These are phyloP conservation scores for Aurelia aurita complex sp. Pacific DNA, from an alignment of 30 jellyfish, hydroid and myxozoan species.

Conservation along the genomic window DNA sequence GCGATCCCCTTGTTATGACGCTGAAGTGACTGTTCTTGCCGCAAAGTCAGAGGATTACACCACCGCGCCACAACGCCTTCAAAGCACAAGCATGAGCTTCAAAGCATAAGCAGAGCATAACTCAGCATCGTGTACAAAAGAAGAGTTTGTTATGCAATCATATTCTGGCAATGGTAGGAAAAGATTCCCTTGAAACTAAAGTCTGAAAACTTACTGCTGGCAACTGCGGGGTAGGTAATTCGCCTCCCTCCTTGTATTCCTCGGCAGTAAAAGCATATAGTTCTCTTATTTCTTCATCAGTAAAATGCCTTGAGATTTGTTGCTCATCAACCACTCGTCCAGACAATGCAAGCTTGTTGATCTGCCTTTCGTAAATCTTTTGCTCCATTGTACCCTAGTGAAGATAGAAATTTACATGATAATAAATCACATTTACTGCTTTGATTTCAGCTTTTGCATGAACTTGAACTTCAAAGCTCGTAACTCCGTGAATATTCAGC, in stretches of 20 bases:
- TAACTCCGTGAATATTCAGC: too few relatives aligned
- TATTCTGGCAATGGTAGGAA: too few relatives aligned
- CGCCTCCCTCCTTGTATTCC: conserved; percentile 61
- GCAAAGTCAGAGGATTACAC: too few relatives aligned
- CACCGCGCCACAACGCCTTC: too few relatives aligned
- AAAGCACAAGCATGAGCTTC: too few relatives aligned
- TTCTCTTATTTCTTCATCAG: conserved; percentile 94
- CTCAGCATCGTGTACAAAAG: too few relatives aligned
- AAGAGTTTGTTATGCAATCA: too few relatives aligned
- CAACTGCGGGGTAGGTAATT: conserved; percentile 84
- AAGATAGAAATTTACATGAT: neutral
- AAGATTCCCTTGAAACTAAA: neutral
- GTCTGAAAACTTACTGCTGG: conserved; percentile 72
- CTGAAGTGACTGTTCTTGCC: too few relatives aligned
- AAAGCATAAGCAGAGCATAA: too few relatives aligned
- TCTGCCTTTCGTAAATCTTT: conserved; percentile 91
- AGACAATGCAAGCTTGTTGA: conserved; percentile 86
- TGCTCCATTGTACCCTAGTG: conserved; percentile 97
- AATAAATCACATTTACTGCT: neutral
- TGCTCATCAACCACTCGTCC: conserved; percentile 98
- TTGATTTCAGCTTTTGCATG: neutral
- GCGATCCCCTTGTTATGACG: too few relatives aligned
- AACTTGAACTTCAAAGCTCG: too few relatives aligned
- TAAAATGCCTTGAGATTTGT: conserved; percentile 93
- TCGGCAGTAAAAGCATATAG: conserved; percentile 82